These are phyloP conservation scores for Glossophaga mutica DNA, from an alignment of 2,797 vertebrate genomes.

Conservation along the genomic window DNA sequence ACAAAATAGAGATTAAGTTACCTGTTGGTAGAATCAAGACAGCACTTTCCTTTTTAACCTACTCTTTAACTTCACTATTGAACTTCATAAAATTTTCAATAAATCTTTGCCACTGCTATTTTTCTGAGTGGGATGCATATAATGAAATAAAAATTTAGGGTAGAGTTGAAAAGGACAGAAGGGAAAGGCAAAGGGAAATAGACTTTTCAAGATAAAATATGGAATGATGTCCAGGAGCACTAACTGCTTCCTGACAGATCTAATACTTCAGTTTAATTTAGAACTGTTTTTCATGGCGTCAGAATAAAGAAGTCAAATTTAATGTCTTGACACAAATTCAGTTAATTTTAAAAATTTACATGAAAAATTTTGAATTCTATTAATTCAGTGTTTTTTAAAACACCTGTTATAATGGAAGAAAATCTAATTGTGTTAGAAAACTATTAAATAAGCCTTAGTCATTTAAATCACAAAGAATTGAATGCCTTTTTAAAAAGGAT, in stretches of 20 bases:
- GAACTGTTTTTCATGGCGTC: neutral
- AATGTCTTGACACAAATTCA: neutral
- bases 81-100: conserved; percentile 7
- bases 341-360: neutral
- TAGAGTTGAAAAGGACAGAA: neutral
- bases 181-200: neutral
- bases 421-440: neutral
- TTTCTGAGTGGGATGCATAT: neutral
- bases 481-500: neutral
- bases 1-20: neutral
- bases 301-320: neutral
- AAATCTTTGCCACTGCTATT: neutral
- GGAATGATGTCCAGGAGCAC: neutral
- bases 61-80: conserved; percentile 18
- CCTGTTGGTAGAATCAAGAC: neutral
- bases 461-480: neutral
- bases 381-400: neutral
- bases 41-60: neutral
- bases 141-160: neutral
- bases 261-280: conserved; percentile 3
- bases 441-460: neutral
- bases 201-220: conserved; percentile 19
- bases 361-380: neutral
- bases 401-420: neutral
- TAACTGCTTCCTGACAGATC: neutral